Evolutionary conservation across 2,113 vertebrate genomes (phyloP).

Genomic region (Eclectus roratus): DNA sequence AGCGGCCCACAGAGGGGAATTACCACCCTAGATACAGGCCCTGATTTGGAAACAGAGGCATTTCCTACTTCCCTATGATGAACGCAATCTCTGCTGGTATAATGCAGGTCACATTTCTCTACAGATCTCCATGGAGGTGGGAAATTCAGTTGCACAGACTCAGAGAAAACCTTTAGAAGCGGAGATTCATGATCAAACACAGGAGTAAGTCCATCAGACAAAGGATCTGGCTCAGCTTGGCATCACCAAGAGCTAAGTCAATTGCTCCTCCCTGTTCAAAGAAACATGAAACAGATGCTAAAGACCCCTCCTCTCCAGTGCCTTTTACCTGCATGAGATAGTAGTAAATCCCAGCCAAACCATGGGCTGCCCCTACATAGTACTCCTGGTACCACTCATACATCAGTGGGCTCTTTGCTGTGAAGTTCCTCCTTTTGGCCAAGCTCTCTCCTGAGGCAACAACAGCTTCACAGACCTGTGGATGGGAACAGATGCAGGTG

Average conservation of each 20-base stretch:
- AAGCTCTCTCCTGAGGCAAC: slow-evolving; percentile 86
- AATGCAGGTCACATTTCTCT: not conserved
- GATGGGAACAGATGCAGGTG: not conserved
- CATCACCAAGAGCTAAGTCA: not conserved
- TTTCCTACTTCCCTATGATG: not conserved
- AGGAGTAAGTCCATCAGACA: not conserved
- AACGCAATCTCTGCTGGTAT: not conserved
- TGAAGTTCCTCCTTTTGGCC: slow-evolving; percentile 82
- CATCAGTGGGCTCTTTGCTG: slow-evolving; percentile 88
- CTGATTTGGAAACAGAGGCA: not conserved
- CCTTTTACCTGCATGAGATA: slow-evolving; percentile 91
- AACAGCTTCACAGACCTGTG: slow-evolving; percentile 84
- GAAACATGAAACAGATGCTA: not conserved
- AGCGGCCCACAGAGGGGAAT: not conserved
- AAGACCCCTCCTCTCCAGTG: not conserved
- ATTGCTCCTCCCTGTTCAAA: not conserved
- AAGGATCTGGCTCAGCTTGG: not conserved
- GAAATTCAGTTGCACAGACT: not conserved
- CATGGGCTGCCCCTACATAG: slow-evolving; percentile 94
- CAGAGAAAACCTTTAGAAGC: not conserved
- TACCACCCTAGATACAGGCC: not conserved
- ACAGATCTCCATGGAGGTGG: rapidly evolving
- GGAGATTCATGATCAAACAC: not conserved
- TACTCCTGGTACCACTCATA: slow-evolving; percentile 96
- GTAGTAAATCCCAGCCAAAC: slow-evolving; percentile 95